Conservation (phyloP, 2,113 vertebrate species). For the Pluvialis apricaria region DNA sequence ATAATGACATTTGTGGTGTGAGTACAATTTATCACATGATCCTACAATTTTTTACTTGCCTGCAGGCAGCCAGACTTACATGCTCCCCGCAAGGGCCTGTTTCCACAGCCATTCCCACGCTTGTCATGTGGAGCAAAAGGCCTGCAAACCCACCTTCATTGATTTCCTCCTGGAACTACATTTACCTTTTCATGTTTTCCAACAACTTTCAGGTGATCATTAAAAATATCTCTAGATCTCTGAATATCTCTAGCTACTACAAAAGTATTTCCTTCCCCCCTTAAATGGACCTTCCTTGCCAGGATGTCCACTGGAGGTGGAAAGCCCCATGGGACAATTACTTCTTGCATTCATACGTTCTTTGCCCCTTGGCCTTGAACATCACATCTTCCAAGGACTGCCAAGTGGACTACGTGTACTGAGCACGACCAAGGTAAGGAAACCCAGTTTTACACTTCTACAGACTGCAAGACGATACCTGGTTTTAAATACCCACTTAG, state of each 20-base stretch:
- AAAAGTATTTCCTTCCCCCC: not conserved
- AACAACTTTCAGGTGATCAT: not conserved
- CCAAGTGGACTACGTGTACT: fast-evolving
- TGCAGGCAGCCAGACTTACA: not conserved
- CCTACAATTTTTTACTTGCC: not conserved
- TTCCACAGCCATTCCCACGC: not conserved
- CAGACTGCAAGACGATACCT: not conserved
- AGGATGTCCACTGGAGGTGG: not conserved
- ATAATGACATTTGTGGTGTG: not conserved
- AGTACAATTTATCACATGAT: not conserved
- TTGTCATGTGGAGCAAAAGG: not conserved
- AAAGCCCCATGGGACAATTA: not conserved
- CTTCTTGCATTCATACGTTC: fast-evolving
- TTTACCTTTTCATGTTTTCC: not conserved
- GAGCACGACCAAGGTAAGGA: not conserved
- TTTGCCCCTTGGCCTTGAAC: not conserved
- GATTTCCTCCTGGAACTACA: not conserved
- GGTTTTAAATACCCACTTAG: not conserved
- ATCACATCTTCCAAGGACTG: not conserved
- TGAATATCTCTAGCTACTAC: not conserved
- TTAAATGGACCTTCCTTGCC: not conserved
- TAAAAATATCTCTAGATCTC: not conserved
- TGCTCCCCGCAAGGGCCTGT: not conserved
- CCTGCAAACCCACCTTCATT: not conserved
- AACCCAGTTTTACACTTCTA: not conserved